Evolutionary conservation across 2,888 invertebrate species (phyloP).

Genomic region (Pristionchus japonicus): DNA sequence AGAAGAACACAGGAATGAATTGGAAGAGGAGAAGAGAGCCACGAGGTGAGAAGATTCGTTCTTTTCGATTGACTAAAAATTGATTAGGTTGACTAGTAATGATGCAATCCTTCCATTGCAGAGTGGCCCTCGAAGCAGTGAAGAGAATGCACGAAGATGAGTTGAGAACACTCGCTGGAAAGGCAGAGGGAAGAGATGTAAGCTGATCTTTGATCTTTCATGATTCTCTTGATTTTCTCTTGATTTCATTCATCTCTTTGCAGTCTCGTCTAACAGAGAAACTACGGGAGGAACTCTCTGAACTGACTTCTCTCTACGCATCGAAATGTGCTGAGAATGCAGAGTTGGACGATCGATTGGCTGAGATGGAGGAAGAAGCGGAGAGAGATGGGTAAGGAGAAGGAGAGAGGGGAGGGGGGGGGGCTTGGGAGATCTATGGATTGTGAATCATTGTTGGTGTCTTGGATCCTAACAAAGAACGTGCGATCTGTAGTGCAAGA

Average conservation of each 20-base stretch:
- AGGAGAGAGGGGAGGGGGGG: too few species aligned
- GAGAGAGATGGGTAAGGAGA: constrained; percentile 45
- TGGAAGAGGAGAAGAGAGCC: constrained; percentile 72
- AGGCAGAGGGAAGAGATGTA: constrained; percentile 42
- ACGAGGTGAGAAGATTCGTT: constrained; percentile 60
- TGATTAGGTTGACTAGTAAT: not conserved
- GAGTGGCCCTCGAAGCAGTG: constrained; percentile 72
- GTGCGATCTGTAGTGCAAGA: not conserved
- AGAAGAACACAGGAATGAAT: constrained; percentile 64
- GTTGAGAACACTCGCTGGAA: constrained; percentile 57
- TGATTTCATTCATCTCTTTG: not conserved
- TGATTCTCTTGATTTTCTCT: not conserved
- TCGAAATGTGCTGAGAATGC: constrained; percentile 74
- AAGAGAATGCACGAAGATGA: constrained; percentile 72
- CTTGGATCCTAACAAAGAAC: too few species aligned
- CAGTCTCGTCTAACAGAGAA: constrained; percentile 61
- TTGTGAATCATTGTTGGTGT: too few species aligned
- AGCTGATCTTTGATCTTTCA: not conserved
- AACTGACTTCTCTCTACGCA: constrained; percentile 71
- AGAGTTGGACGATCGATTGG: constrained; percentile 69
- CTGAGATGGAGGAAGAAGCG: constrained; percentile 50
- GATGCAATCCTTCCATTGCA: constrained; percentile 41
- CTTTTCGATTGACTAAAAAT: not conserved
- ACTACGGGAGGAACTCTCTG: constrained; percentile 67
- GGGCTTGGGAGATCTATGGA: too few species aligned